phyloP scores from a whole-genome alignment of 2,797 vertebrate genomes.

The Mus spretus region DNA sequence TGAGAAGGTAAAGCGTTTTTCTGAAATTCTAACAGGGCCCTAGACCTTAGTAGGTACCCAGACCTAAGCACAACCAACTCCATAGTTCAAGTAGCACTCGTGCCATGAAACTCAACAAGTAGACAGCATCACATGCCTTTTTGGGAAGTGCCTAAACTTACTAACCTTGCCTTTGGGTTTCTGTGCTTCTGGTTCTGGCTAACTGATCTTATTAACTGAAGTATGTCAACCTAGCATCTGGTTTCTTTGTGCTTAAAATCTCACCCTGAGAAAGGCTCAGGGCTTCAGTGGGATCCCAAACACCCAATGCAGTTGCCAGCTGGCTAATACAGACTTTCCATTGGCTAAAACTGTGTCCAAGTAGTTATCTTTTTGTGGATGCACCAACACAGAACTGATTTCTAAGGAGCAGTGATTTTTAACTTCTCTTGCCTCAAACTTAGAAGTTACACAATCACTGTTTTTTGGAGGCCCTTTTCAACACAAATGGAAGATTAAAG shows the following conservation, averaged over 20 bases:
- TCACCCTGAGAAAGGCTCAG: neutral
- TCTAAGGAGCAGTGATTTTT: slow-evolving; percentile 29
- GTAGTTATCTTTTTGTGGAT: neutral
- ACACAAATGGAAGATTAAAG: slow-evolving; percentile 60
- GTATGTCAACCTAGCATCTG: neutral
- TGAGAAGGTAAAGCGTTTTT: neutral
- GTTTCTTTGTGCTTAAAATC: neutral
- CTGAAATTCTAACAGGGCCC: neutral
- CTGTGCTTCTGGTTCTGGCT: neutral
- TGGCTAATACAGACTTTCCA: too few relatives aligned
- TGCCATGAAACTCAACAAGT: neutral
- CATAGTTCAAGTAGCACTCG: neutral
- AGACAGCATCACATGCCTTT: too few relatives aligned
- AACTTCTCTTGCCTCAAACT: neutral
- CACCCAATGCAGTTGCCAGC: neutral
- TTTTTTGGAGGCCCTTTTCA: slow-evolving; percentile 27
- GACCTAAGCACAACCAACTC: neutral
- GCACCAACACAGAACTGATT: neutral
- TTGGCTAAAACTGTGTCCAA: neutral
- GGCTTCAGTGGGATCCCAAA: neutral
- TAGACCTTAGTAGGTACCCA: neutral
- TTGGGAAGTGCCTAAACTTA: neutral
- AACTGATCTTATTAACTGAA: neutral
- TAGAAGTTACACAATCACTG: neutral
- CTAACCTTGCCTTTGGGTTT: neutral